These are phyloP conservation scores for Laodelphax striatellus DNA, from an alignment of 1,140 invertebrate species.

Conservation along the genomic window DNA sequence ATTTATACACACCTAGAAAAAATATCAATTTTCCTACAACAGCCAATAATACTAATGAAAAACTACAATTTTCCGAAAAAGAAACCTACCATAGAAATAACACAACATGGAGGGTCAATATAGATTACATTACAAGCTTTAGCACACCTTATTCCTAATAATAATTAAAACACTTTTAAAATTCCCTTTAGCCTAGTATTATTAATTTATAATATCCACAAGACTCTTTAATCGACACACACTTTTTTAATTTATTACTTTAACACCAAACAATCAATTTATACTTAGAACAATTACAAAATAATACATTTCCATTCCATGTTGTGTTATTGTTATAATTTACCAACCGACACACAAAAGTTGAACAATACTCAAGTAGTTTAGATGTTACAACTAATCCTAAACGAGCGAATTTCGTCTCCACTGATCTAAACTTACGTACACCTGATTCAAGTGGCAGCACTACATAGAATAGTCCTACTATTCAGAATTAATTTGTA, in stretches of 20 bases:
- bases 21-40: not conserved
- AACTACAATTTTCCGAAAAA: not conserved
- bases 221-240: not conserved
- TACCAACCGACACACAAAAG: too few species aligned
- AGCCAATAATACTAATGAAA: not conserved
- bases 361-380: too few species aligned
- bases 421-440: too few species aligned
- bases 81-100: not conserved
- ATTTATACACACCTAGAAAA: not conserved
- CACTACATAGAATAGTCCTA: too few species aligned
- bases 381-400: too few species aligned
- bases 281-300: not conserved
- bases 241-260: not conserved
- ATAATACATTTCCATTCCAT: not conserved
- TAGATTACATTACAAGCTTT: not conserved
- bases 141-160: not conserved
- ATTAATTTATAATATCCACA: not conserved
- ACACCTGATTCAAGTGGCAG: too few species aligned
- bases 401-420: too few species aligned
- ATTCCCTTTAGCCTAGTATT: not conserved
- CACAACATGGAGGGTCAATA: not conserved
- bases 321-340: not conserved
- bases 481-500: too few species aligned
- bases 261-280: not conserved
- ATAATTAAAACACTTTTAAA: not conserved